A percentile compares a stretch with the other conserved stretches of the same genome.
These are phyloP conservation scores for Anthopleura xanthogrammica DNA, from an alignment of 92 coral and sea anemone genomes.

Conservation along the genomic window DNA sequence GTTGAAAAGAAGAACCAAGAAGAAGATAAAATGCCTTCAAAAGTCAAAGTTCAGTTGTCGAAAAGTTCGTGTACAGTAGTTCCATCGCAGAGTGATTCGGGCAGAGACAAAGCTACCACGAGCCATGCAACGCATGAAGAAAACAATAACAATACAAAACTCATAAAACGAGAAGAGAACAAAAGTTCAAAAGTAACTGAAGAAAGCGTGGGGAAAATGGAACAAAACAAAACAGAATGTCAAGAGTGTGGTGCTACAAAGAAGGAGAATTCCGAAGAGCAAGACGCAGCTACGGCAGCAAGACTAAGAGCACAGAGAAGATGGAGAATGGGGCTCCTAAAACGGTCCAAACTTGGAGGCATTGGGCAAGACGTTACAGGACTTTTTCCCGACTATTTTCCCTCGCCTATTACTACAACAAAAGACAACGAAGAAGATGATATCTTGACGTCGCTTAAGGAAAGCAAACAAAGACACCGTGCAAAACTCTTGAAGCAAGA, in stretches of 20 bases:
- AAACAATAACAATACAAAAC: constrained; percentile 1
- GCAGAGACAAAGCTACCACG: not conserved
- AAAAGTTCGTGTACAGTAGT: constrained; percentile 27
- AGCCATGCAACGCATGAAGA: constrained; percentile 1
- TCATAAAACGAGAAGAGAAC: not conserved
- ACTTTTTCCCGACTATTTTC: constrained; percentile 43
- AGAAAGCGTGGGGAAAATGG: not conserved
- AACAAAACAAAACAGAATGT: constrained; percentile 8
- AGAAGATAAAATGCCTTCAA: not conserved
- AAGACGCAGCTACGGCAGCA: constrained; percentile 5
- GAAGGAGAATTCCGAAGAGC: not conserved
- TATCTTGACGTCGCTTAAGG: constrained; percentile 25
- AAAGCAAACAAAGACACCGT: constrained; percentile 33
- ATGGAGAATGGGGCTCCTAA: constrained; percentile 31
- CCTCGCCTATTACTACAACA: constrained; percentile 21
- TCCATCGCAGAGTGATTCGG: constrained; percentile 7
- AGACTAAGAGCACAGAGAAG: constrained; percentile 28
- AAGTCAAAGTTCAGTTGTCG: constrained; percentile 39
- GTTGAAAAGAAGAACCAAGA: not conserved
- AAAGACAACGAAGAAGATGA: constrained; percentile 28
- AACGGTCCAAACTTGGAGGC: constrained; percentile 30
- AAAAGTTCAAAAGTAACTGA: not conserved
- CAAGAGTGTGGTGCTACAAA: not conserved
- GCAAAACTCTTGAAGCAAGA: constrained; percentile 39
- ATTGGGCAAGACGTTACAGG: constrained; percentile 29